These are phyloP conservation scores for Tupaia chinensis DNA, from an alignment of 2,113 vertebrate genomes.

Conservation along the genomic window DNA sequence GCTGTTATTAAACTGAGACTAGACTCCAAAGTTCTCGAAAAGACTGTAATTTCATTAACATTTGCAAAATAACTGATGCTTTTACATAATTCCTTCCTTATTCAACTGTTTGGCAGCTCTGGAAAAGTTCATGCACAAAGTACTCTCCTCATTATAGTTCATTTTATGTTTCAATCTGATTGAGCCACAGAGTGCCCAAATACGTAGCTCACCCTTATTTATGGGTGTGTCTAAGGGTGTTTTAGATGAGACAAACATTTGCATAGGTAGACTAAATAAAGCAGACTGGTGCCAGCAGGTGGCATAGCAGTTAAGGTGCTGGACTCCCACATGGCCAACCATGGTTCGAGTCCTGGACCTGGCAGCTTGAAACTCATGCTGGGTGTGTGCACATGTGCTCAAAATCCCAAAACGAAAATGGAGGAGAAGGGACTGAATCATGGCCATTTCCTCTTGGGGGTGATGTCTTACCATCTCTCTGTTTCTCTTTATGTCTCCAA, in stretches of 20 bases:
- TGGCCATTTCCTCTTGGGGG: no score
- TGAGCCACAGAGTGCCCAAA: background rate
- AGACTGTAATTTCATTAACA: background rate
- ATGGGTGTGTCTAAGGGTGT: background rate
- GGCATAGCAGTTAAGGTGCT: no score
- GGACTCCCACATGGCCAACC: no score
- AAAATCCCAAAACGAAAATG: no score
- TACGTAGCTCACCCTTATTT: background rate
- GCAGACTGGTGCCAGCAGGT: no score
- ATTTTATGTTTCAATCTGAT: background rate
- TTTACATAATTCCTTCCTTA: background rate
- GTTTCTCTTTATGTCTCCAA: no score
- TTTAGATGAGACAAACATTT: background rate
- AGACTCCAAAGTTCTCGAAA: constrained; percentile 32
- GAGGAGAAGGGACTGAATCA: no score
- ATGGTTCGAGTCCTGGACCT: no score
- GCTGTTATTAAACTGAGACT: background rate
- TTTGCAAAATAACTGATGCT: background rate
- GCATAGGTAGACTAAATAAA: background rate
- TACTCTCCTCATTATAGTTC: background rate
- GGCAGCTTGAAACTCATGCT: no score
- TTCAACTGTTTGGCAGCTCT: background rate
- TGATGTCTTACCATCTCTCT: no score
- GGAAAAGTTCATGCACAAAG: background rate
- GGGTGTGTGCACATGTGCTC: no score